Base-by-base conservation (phyloP, 2,888 invertebrate species). In the Pyralis farinalis region DNA sequence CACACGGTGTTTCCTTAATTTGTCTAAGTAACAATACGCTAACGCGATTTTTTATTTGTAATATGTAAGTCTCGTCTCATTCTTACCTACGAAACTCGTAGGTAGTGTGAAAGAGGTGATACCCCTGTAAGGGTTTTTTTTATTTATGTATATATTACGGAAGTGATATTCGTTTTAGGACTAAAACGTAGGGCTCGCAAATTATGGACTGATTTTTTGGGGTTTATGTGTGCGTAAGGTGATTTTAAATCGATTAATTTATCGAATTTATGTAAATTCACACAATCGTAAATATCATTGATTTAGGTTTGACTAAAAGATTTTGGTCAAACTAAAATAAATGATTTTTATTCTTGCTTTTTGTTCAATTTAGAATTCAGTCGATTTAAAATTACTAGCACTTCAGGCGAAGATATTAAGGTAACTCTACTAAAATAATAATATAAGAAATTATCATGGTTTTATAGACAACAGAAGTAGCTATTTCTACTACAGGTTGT, bases 361-460 rank as follows among this genome's bases (percentile, higher is more conserved):
- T n/a, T n/a, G n/a, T n/a, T n/a, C n/a, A n/a, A n/a, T n/a, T n/a
- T n/a, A n/a, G n/a, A n/a, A n/a, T n/a, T n/a, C n/a, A n/a, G n/a
- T 29, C 31, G 9, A 20, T 37, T 44, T 31, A 34, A 42, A 44
- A 42, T 44, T 43, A 40, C 43, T 36, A 39, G 37, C 33, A 12
- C 25, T 34, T 20, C 2, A 36, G 47, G 45, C 33, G 41, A 51
- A 47, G 56, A 55, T 58, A 51, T 53, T 46, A 53, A 54, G 49
- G 49, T 32, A 47, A 53, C 47, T 60, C 46, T 53, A 45, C 44
- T 16, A 16, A 53, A 42, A 34, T 48, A 56, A 52, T 37, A 27
- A 43, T 55, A 53, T 49, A 20, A 33, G 49, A 51, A 57, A 42
- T 67, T 63, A 64, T 66, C 60, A 60, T 61, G 62, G n/a, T 58